Evolutionary conservation across 2,888 invertebrate species (phyloP), one percentile per base, ranked within the genome.

Genomic region (Melanostoma scalare): DNA sequence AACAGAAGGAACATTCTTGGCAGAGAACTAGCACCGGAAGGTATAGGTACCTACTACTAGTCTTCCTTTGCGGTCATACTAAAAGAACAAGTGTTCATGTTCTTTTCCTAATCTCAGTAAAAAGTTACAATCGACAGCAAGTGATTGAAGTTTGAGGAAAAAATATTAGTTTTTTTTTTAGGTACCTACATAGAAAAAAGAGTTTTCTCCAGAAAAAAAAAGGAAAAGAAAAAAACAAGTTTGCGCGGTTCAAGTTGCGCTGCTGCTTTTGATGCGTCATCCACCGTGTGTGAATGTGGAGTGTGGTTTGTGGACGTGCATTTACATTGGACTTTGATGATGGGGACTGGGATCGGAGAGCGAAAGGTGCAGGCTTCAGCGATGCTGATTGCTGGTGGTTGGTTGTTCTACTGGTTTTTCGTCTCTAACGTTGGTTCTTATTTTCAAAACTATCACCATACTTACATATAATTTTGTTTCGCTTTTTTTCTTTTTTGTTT

Each of bases 191-290:
- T 68, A 38, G 50, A 65, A 67, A 82, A 69, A 65, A 31, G 74
- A 67, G 74, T 60, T 84, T 79, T 60, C 71, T 50, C 56, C 48
- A 53, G 61, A 55, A 40, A 9, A 10, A 6, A 10, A 52, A 30
- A 8, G 48, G 48, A n/a, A 8, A 10, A 48, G 48, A 60, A 31
- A 42, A 4, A 78, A 84, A 84, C 84, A 56, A 84, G 84, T 84
- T 82, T 36, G 61, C 68, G 61, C 60, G 73, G 77, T 63, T 74
- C 36, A 76, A 67, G 76, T 72, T 60, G 69, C n/a, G 42, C 42
- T 71, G 58, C 58, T 74, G 65, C 60, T 69, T 65, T 58, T 44
- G 67, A 79, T 84, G 79, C 84, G 79, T 84, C 84, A 84, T 74
- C 79, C 40, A 46, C n/a, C 46, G 67, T 36, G 46, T 52, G 52